Evolutionary conservation across 2,888 invertebrate species (phyloP).

Genomic region (Monoplex corrugatus): DNA sequence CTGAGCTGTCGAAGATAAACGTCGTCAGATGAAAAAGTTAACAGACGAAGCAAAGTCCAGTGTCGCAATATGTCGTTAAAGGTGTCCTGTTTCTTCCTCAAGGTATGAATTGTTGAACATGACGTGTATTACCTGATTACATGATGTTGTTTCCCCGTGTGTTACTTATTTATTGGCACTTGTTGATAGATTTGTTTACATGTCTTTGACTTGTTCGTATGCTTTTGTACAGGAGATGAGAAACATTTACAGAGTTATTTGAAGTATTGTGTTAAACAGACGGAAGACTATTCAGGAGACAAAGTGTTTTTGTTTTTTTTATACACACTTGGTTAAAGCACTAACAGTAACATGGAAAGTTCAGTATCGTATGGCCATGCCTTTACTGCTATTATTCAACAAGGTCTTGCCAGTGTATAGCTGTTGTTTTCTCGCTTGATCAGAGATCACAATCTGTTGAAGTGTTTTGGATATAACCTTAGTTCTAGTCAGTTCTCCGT

Average conservation of each 20-base stretch:
- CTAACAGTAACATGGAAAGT: too few relatives aligned
- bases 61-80: not conserved
- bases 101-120: not conserved
- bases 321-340: too few relatives aligned
- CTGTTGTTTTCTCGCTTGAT: not conserved
- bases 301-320: too few relatives aligned
- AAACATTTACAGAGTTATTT: too few relatives aligned
- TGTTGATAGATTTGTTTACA: slow-evolving; percentile 9
- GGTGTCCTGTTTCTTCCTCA: not conserved
- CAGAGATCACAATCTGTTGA: not conserved
- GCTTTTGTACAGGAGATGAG: too few relatives aligned
- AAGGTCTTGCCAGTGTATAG: not conserved
- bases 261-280: too few relatives aligned
- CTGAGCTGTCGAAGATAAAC: not conserved
- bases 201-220: too few relatives aligned
- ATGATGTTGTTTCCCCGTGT: not conserved
- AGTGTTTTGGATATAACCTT: not conserved
- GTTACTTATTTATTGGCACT: slow-evolving; percentile 20
- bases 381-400: not conserved
- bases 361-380: too few relatives aligned
- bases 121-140: too few relatives aligned
- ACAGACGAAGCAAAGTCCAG: not conserved
- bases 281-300: too few relatives aligned
- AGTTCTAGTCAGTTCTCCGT: slow-evolving; percentile 35
- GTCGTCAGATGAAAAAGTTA: not conserved